phyloP scores from a whole-genome alignment of 2,797 vertebrate genomes.

The Coccyzus lansbergi region DNA sequence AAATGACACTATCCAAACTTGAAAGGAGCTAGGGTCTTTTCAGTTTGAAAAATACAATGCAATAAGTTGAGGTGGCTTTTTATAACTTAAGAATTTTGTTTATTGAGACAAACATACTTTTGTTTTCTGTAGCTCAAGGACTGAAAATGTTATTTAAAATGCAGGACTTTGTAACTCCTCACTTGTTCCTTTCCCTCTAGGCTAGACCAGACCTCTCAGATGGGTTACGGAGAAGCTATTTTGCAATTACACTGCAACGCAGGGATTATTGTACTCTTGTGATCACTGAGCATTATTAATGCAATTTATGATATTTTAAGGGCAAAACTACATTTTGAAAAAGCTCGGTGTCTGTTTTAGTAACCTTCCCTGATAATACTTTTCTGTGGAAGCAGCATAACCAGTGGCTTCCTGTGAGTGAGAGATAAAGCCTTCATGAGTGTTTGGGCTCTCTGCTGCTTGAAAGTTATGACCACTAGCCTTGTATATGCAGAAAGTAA shows the following conservation, averaged over 20 bases:
- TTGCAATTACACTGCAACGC: neutral
- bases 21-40: neutral
- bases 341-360: neutral
- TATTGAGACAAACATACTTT: neutral
- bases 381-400: neutral
- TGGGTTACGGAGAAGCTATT: neutral
- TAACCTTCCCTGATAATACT: neutral
- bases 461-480: neutral
- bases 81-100: neutral
- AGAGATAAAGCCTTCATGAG: neutral
- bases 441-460: neutral
- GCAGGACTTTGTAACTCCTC: neutral
- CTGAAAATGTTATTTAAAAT: neutral
- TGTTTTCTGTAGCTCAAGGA: neutral
- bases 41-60: neutral
- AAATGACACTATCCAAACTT: neutral
- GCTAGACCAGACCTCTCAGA: neutral
- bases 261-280: neutral
- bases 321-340: neutral
- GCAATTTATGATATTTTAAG: neutral
- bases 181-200: neutral
- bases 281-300: neutral
- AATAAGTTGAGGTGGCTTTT: neutral
- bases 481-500: rapidly evolving
- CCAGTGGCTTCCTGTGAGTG: neutral